Evolutionary conservation across 1,140 invertebrate species (phyloP), one percentile per base, ranked within the genome.

Genomic region (Drosophila sp.): DNA sequence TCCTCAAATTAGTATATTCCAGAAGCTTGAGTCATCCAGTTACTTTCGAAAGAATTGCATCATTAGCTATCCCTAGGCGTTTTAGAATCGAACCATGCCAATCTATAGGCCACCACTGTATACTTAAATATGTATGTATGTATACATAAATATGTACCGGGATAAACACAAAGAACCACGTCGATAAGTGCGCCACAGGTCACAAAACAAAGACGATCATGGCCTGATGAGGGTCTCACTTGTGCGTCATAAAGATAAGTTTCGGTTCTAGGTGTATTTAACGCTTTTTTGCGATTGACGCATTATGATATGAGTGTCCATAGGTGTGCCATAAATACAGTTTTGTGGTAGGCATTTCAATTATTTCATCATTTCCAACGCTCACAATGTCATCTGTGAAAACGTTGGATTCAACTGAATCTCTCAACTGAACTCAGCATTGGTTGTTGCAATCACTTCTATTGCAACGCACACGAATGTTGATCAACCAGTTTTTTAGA

Each of bases 201-300:
- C 59, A 72, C 5, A 67, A 48, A 58, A 82, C 65, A 78, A 82
- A 75, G 73, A 32, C 61, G 21, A 72, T 57, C 46, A 38, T 64
- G 57, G 46, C 45, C 32, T 43, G 70, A 61, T 81, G 54, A 13
- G 6, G 21, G 18, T 21, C 6, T 7, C 14, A 16, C 34, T 27
- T 32, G 32, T 59, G 54, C 48, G 58, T 58, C 58, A 71, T 58
- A 45, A 67, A 70, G 70, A 78, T 65, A 78, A 66, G 70, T 43
- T 41, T n/a, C 32, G 21, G 18, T 46, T 48, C 32, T 16, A 7
- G 18, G 2, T 13, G 34, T 48, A 32, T 7, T 61, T 61, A 38
- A 41, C 40, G 27, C 18, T 7, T 27, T 27, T 9, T 61, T 38
- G 27, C 29, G 18, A 46, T 65, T 61, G 58, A 25, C 43, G 58